A percentile compares a stretch with the other conserved stretches of the same genome.
Conservation (phyloP, 2,113 vertebrate species). For the Corythaixoides concolor region DNA sequence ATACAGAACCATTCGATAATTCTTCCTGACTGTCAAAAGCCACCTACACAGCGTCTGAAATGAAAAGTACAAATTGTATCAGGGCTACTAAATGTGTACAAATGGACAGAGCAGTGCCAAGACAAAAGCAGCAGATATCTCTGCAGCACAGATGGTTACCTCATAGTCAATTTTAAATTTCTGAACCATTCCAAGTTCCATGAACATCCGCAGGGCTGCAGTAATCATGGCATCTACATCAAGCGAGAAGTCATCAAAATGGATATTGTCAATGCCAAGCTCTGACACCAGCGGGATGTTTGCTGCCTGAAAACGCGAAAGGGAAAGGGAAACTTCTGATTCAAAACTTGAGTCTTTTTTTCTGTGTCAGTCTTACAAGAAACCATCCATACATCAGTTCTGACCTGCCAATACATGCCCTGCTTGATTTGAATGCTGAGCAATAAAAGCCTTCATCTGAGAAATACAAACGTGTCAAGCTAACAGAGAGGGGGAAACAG, state of each 20-base stretch:
- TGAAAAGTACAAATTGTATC: conserved; percentile 34
- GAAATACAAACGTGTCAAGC: conserved; percentile 22
- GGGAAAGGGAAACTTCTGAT: conserved; percentile 56
- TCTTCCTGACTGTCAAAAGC: conserved; percentile 97
- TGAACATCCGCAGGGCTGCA: conserved; percentile 96
- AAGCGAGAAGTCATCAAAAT: conserved; percentile 98
- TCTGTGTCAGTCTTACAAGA: conserved; percentile 14
- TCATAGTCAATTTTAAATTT: conserved; percentile 99
- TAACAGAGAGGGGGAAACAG: not conserved
- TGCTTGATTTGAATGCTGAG: conserved; percentile 38
- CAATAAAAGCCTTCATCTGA: conserved; percentile 44
- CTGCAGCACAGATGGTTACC: conserved; percentile 76
- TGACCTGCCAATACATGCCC: conserved; percentile 43
- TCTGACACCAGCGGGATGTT: conserved; percentile 95
- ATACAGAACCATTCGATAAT: conserved; percentile 97
- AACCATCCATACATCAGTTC: conserved; percentile 22
- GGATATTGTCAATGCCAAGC: conserved; percentile 92
- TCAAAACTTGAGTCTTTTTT: conserved; percentile 1
- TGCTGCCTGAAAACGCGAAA: conserved; percentile 84
- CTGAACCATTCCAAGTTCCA: conserved; percentile 98
- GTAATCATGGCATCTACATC: conserved; percentile 97
- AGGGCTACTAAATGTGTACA: not conserved
- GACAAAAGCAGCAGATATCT: conserved; percentile 4
- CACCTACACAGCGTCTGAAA: conserved; percentile 95
- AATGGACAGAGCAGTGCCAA: conserved; percentile 18